Evolutionary conservation across 2,113 vertebrate species (phyloP).

Genomic region (Alaudala cheleensis): DNA sequence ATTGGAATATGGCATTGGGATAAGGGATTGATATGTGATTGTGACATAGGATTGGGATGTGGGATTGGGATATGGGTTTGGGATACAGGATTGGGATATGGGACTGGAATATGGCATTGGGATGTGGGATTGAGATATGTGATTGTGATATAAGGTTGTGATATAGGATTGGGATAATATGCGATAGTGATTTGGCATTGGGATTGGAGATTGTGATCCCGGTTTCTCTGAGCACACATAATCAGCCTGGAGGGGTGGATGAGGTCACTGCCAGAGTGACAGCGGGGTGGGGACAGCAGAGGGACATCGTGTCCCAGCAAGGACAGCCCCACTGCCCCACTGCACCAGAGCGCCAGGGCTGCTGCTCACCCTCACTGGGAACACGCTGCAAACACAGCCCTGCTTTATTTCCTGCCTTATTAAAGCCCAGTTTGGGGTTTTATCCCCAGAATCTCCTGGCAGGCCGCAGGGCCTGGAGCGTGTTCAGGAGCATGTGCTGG

Average conservation of each 20-base stretch:
- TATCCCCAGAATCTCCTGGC: background rate
- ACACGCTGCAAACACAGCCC: accelerated
- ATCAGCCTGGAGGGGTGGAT: background rate
- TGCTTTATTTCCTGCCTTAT: accelerated
- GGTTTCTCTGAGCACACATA: background rate
- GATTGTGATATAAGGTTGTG: accelerated
- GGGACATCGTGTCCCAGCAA: accelerated
- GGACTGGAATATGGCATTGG: background rate
- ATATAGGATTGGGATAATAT: accelerated
- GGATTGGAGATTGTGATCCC: accelerated
- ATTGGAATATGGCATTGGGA: accelerated
- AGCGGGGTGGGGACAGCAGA: background rate
- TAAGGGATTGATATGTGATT: accelerated
- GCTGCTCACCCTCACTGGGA: accelerated
- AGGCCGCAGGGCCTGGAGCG: background rate
- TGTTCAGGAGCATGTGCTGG: background rate
- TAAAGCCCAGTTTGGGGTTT: accelerated
- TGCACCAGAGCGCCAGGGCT: accelerated
- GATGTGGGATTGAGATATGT: accelerated
- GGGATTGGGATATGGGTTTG: accelerated
- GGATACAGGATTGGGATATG: accelerated
- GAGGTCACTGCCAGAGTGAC: background rate
- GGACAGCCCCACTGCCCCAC: background rate
- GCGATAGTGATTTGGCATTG: accelerated
- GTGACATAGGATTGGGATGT: accelerated